Evolutionary conservation across 1,140 invertebrate species (phyloP), one percentile per base, ranked within the genome.

Genomic region (Bombus superbus): DNA sequence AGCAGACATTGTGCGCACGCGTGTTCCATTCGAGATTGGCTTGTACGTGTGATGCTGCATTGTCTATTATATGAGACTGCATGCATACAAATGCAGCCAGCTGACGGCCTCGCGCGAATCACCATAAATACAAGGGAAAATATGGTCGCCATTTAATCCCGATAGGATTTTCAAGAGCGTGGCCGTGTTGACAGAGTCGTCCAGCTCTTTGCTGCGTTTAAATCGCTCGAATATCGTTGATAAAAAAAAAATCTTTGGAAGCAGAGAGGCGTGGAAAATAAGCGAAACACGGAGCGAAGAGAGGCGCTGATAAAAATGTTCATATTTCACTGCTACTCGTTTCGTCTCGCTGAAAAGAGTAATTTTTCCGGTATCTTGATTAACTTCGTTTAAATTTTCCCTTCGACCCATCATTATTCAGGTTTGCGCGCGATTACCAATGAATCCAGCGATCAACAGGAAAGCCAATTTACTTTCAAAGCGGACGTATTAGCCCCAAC

Each of bases 391-490:
- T 32, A 28, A 57, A 83, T 69, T 57, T 53, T 11, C 74, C n/a
- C 35, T 22, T 57, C 62, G 80, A 32, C 4, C 47, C 38, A 35
- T 69, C 81, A 71, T 84, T 84, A 84, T 84, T 84, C 64, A 71
- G 40, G 44, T 22, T 69, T 64, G 66, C 66, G 82, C 62, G 75
- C 82, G 64, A 78, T 78, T 71, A 57, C 64, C 82, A 28, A 57
- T 57, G 82, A 71, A 59, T 59, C 64, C 28, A 22, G 64, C 75
- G 75, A 84, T 84, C 82, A 84, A 84, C 82, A 78, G 64, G 47
- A 47, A 79, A 79, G 75, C 82, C 82, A 84, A 84, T 84, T 84
- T 84, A 84, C 76, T 79, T 79, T 79, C 47, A 79, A 84, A 84
- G 66, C 74, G 47, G 10, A 9, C 62, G 38, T 38, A 3, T 3